These are phyloP conservation scores for Clamator glandarius DNA, from an alignment of 2,797 vertebrate species.

Conservation along the genomic window DNA sequence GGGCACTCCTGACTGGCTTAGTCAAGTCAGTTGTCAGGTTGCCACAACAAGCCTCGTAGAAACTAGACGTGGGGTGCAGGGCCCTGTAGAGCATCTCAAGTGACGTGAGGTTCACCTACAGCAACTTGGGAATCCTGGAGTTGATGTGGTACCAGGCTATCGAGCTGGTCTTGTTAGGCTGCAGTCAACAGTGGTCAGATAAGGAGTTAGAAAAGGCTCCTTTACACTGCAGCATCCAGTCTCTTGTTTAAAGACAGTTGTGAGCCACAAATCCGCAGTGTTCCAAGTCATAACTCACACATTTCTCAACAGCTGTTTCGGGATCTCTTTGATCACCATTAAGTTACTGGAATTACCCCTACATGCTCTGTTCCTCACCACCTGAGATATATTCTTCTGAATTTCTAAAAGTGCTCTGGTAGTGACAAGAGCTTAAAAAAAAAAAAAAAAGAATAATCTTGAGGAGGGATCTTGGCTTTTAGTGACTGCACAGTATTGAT, in stretches of 20 bases:
- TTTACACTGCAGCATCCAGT: neutral
- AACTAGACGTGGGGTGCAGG: neutral
- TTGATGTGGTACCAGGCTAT: neutral
- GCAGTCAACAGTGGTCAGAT: neutral
- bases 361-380: neutral
- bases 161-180: neutral
- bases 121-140: neutral
- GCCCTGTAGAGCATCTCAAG: too few relatives aligned
- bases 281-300: neutral
- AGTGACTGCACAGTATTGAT: fast-evolving
- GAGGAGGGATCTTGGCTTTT: neutral
- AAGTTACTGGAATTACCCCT: neutral
- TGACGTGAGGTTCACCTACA: neutral
- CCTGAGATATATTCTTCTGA: neutral
- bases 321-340: neutral
- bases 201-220: neutral
- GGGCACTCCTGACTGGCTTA: neutral
- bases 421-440: neutral
- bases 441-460: neutral
- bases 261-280: neutral
- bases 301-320: neutral
- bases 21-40: neutral
- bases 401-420: neutral
- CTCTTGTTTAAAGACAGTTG: neutral
- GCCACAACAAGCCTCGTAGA: neutral